phyloP scores from a whole-genome alignment of 1,140 invertebrate species.

The Papilio polytes region DNA sequence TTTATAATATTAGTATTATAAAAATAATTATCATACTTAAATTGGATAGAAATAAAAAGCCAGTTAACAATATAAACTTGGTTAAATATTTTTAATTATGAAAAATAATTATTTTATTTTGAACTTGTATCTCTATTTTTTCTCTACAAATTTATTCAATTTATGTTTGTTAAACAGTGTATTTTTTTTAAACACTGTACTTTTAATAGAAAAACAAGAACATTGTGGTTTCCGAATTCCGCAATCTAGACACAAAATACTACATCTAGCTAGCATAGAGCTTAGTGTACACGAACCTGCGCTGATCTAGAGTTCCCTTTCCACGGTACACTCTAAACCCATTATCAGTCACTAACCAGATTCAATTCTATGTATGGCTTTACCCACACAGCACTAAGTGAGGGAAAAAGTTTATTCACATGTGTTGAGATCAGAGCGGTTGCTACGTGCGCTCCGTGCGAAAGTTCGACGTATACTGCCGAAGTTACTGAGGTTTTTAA shows the following conservation, averaged over 20 bases:
- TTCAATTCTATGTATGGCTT: conserved; percentile 42
- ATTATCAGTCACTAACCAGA: conserved; percentile 55
- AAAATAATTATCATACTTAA: not conserved
- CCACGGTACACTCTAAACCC: conserved; percentile 53
- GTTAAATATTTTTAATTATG: not conserved
- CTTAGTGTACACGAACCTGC: conserved; percentile 58
- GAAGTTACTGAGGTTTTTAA: conserved; percentile 27
- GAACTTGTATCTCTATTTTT: not conserved
- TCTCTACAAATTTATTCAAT: too few relatives aligned
- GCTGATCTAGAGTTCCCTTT: conserved; percentile 57
- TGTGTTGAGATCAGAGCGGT: conserved; percentile 48
- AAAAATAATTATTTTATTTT: not conserved
- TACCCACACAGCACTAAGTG: conserved; percentile 55
- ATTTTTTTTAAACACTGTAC: not conserved
- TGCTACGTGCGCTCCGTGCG: conserved; percentile 49
- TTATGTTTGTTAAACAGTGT: not conserved
- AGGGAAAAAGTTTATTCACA: conserved; percentile 66
- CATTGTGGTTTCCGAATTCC: not conserved
- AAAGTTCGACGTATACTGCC: conserved; percentile 57
- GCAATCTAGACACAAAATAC: conserved; percentile 8
- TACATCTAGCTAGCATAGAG: conserved; percentile 25
- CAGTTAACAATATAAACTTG: not conserved
- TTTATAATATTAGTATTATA: too few relatives aligned
- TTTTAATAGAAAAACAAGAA: not conserved
- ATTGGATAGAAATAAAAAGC: not conserved